Evolutionary conservation across 2,113 vertebrate species (phyloP).

Genomic region (Peromyscus leucopus): DNA sequence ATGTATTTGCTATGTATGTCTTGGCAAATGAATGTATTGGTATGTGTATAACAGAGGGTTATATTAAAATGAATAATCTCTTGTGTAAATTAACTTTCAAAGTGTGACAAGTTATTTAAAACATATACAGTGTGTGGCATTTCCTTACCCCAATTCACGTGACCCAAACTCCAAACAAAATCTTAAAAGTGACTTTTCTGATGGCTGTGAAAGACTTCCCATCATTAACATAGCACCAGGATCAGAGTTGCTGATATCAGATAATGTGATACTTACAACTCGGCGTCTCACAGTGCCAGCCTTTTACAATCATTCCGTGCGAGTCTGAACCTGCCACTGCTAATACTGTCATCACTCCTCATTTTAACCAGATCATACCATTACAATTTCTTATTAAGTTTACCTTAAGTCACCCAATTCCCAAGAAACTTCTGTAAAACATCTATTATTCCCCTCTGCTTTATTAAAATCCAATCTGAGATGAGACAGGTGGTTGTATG

Average conservation of each 20-base stretch:
- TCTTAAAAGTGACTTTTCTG: slow-evolving; percentile 13
- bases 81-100: slow-evolving; percentile 13
- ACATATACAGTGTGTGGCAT: neutral
- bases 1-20: neutral
- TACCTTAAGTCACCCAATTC: neutral
- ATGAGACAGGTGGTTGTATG: neutral
- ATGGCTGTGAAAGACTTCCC: neutral
- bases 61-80: neutral
- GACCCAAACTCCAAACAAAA: neutral
- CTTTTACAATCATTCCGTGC: neutral
- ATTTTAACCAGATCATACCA: slow-evolving; percentile 15
- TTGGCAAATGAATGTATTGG: neutral
- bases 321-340: neutral
- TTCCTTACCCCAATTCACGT: neutral
- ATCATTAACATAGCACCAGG: neutral
- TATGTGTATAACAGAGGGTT: neutral
- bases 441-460: neutral
- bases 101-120: neutral
- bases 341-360: neutral
- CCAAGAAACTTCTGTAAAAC: slow-evolving; percentile 7
- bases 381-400: neutral
- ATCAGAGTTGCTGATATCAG: neutral
- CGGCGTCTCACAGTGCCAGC: too few relatives aligned
- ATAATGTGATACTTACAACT: neutral
- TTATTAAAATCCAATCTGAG: neutral